Base-by-base conservation (phyloP, 2,113 vertebrate species). In the Bos indicus region DNA sequence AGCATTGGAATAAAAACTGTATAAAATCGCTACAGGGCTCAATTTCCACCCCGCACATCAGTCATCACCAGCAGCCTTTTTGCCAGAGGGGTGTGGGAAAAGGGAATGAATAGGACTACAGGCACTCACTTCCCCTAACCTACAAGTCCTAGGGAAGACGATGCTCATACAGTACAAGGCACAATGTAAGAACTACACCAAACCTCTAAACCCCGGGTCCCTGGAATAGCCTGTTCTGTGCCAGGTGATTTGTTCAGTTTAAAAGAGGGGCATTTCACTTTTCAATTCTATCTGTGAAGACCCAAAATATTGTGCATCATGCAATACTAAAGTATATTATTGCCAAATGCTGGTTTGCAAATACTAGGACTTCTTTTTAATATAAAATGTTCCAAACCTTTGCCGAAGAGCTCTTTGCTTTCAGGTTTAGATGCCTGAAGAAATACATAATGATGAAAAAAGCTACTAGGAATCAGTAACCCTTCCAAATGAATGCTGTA, bases 381-480 rank as follows among this genome's bases (percentile, higher is more conserved):
- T 59, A 88, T 25, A 78, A 96, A 77, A 88, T 21, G 28, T 83
- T 88, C 88, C 52, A 84, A 92, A 46, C 21, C 11, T 82, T 91
- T 51, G 83, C 28, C 12, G 26, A n/a, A 78, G 36, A 93, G 33
- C 77, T 78, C 11, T 51, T 95, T 94, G 90, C 78, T 92, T 77
- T 90, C 80, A 94, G 36, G 14, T 92, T 78, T 74, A 25, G 54
- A 67, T 84, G 74, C 28, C 52, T 83, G 48, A 80, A 74, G 64
- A 82, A 92, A 84, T 28, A 13, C 36, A 46, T 46, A 62, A 85
- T 90, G 59, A 90, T n/a, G 64, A 94, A 92, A 94, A 94, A 97
- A 92, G 14, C 78, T 84, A 48, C 80, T 52, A 86, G 46, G 40
- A 97, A 93, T 48, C 25, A 52, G 59, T 21, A 91, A 71, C 13